A percentile compares a stretch with the other conserved stretches of the same genome.
These are phyloP conservation scores for Cirrhinus mrigala DNA, from an alignment of 2,797 vertebrate species.

Conservation along the genomic window DNA sequence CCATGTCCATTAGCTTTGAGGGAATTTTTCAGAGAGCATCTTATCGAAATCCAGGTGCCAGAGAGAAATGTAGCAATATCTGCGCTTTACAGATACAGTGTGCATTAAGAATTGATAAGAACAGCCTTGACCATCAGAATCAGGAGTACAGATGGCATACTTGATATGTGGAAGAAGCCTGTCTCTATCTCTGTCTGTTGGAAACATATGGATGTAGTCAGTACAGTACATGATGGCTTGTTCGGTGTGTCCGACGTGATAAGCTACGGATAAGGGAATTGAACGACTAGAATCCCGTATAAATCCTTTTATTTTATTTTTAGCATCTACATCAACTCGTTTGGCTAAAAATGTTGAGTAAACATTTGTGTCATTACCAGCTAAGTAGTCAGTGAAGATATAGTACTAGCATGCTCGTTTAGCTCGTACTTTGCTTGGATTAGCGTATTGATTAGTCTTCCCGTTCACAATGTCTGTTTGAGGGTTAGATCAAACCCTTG, in stretches of 20 bases:
- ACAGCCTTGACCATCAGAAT: slow-evolving; percentile 34
- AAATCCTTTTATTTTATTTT: slow-evolving; percentile 27
- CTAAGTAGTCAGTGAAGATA: background rate
- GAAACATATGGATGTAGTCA: slow-evolving; percentile 44
- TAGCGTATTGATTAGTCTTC: slow-evolving; percentile 34
- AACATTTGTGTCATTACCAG: background rate
- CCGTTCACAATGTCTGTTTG: slow-evolving; percentile 1
- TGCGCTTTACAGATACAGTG: slow-evolving; percentile 16
- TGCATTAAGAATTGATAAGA: slow-evolving; percentile 25
- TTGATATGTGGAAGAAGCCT: slow-evolving; percentile 32
- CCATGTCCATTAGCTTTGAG: background rate
- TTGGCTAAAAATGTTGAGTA: background rate
- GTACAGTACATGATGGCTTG: slow-evolving; percentile 13
- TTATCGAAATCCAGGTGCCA: background rate
- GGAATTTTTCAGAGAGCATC: background rate
- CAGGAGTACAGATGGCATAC: slow-evolving; percentile 36
- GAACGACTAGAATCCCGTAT: background rate
- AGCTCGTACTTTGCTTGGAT: slow-evolving; percentile 26
- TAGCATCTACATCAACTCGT: background rate
- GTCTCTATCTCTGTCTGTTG: slow-evolving; percentile 38
- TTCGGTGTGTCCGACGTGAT: slow-evolving; percentile 25
- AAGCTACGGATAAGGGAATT: slow-evolving; percentile 11
- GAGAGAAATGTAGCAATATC: slow-evolving; percentile 25
- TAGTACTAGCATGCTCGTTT: slow-evolving; percentile 17
- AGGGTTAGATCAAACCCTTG: slow-evolving; percentile 15